phyloP scores from a whole-genome alignment of 1,140 invertebrate genomes.

The Megalopta genalis region DNA sequence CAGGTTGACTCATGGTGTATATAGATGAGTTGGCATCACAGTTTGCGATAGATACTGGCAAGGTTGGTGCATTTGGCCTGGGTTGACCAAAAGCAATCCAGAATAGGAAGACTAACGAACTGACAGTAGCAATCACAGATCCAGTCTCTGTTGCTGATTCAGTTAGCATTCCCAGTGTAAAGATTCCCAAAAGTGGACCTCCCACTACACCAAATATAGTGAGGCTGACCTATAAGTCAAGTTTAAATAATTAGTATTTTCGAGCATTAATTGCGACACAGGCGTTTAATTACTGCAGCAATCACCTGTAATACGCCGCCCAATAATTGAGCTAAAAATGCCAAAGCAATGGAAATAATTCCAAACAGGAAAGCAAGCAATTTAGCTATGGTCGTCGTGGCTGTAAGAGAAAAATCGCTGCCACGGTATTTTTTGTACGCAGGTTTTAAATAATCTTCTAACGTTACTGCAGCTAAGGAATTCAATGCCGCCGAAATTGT shows the following conservation, averaged over 20 bases:
- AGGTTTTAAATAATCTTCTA: conserved; percentile 89
- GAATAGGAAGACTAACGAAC: conserved; percentile 85
- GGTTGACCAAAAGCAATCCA: conserved; percentile 94
- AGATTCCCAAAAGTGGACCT: conserved; percentile 89
- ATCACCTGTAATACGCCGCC: conserved; percentile 83
- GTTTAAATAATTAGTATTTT: not conserved
- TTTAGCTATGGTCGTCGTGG: conserved; percentile 80
- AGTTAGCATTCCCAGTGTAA: conserved; percentile 88
- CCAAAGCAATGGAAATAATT: conserved; percentile 84
- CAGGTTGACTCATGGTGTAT: not conserved
- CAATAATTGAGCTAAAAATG: conserved; percentile 87
- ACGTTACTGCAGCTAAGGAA: conserved; percentile 91
- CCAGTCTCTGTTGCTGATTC: conserved; percentile 85
- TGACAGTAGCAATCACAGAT: conserved; percentile 83
- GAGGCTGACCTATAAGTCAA: conserved; percentile 83
- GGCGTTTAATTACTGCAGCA: not conserved
- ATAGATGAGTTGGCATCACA: conserved; percentile 49
- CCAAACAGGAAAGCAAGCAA: conserved; percentile 86
- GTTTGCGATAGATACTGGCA: conserved; percentile 54
- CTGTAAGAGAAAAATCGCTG: conserved; percentile 64
- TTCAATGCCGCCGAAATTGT: conserved; percentile 92
- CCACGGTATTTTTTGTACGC: conserved; percentile 52
- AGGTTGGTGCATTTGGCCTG: conserved; percentile 79
- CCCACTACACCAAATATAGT: conserved; percentile 91
- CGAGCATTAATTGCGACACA: not conserved